Percentiles rank a stretch among this genome's conserved stretches.
Evolutionary conservation across 2,113 vertebrate genomes (phyloP).

Genomic region (Anarhynchus alexandrinus): DNA sequence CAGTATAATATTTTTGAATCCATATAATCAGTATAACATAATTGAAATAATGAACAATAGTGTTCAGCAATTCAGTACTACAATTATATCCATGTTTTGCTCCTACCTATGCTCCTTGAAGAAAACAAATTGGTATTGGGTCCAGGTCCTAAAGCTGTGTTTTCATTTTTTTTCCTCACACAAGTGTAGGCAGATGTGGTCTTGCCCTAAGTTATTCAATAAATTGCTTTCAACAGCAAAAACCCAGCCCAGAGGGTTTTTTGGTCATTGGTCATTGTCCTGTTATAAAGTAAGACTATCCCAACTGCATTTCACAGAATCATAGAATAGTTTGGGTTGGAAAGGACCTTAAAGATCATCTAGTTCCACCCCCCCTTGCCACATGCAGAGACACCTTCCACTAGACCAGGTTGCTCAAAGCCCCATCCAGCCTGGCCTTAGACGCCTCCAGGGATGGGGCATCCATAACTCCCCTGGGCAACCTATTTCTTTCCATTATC

Average conservation of each 20-base stretch:
- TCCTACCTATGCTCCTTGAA: neutral
- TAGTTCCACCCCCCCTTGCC: neutral
- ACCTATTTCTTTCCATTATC: neutral
- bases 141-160: neutral
- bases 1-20: neutral
- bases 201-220: neutral
- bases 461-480: neutral
- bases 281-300: neutral
- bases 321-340: neutral
- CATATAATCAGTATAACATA: neutral
- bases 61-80: neutral
- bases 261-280: accelerated
- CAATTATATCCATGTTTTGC: neutral
- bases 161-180: neutral
- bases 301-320: neutral
- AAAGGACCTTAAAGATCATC: neutral
- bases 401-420: neutral
- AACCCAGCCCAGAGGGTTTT: too few species aligned
- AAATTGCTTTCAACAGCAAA: neutral
- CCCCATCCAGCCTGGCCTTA: neutral
- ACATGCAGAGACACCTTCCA: neutral
- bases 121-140: neutral
- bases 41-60: neutral
- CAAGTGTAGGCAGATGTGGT: neutral
- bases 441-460: neutral